Percentiles rank a stretch among this genome's conserved stretches.
phyloP scores from a whole-genome alignment of 64 coral and sea anemone species.

The Acropora tenuis region DNA sequence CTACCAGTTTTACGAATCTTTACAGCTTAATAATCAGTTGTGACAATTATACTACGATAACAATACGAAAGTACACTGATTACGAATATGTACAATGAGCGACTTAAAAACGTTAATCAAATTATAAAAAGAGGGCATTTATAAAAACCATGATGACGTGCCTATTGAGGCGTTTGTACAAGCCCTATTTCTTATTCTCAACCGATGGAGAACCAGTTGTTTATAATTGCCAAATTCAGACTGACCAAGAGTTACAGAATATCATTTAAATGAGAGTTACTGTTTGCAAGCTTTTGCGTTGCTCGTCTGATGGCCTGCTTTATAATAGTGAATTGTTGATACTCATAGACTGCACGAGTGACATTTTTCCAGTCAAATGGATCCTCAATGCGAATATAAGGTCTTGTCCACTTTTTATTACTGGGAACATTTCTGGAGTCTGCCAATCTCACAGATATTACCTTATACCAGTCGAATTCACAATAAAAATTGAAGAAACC shows the following conservation, averaged over 20 bases:
- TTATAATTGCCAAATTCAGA: background rate
- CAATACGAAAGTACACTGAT: too few relatives aligned
- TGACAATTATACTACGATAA: too few relatives aligned
- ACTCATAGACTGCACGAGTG: constrained; percentile 47
- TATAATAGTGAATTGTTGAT: background rate
- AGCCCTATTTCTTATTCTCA: too few relatives aligned
- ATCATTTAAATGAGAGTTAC: background rate
- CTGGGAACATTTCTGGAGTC: background rate
- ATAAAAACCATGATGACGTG: too few relatives aligned
- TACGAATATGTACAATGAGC: too few relatives aligned
- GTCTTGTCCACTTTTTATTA: constrained; percentile 60
- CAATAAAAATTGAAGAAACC: constrained; percentile 71
- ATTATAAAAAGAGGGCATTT: too few relatives aligned
- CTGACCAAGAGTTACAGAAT: background rate
- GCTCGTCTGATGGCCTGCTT: constrained; percentile 31
- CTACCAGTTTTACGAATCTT: too few relatives aligned
- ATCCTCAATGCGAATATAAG: constrained; percentile 69
- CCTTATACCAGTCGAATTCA: constrained; percentile 50
- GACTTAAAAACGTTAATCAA: too few relatives aligned
- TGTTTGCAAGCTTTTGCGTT: constrained; percentile 9
- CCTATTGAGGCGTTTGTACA: too few relatives aligned
- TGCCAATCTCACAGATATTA: constrained; percentile 39
- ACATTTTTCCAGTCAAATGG: constrained; percentile 50
- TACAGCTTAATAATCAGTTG: too few relatives aligned
- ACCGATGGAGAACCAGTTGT: too few relatives aligned